Base-by-base conservation (phyloP, 2,797 vertebrate genomes). In the Mallotus villosus region DNA sequence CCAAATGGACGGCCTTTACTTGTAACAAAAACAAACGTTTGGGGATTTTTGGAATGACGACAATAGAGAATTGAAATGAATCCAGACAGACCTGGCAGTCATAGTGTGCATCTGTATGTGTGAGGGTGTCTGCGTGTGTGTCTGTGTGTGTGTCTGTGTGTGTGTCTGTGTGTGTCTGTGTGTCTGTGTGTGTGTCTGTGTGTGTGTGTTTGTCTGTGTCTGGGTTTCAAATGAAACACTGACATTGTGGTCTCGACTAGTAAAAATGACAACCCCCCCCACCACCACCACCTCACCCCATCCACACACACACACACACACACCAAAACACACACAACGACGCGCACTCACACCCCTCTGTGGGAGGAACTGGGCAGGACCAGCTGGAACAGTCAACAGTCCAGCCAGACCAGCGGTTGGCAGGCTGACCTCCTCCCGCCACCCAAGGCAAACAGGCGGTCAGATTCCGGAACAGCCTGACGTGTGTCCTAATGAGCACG, bases 391-490 rank as follows among this genome's bases (percentile, higher is more conserved):
- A 73, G 61, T 68, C 41, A 55, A 68, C 59, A 74, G 16, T 68
- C 14, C 41, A 51, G 58, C 62, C 66, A 64, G 19, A 62, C 58
- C 41, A 46, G 25, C 53, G 16, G 62, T 37, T 41, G 59, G 21
- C 41, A 21, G 34, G 55, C 12, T 5, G 21, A 21, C 59, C 58
- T 19, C 27, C 21, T 55, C 58, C 58, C 63, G 32, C 46, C 29
- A 63, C 66, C 71, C 71, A 59, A 65, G 64, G 57, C 63, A 57
- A 72, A 64, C 63, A 72, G 34, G 4, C 25, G 53, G 67, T 34
- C 59, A 53, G 66, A 37, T 51, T 68, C 49, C 53, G 67, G 41
- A 74, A 63, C 37, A 69, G 61, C 61, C 24, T 22, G 68, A 62
- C 22, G 46, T 68, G 27, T 63, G 32, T 49, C 49, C 8, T 62